Evolutionary conservation across 2,888 invertebrate species (phyloP), one percentile per base, ranked within the genome.

Genomic region (Coremacera marginata): DNA sequence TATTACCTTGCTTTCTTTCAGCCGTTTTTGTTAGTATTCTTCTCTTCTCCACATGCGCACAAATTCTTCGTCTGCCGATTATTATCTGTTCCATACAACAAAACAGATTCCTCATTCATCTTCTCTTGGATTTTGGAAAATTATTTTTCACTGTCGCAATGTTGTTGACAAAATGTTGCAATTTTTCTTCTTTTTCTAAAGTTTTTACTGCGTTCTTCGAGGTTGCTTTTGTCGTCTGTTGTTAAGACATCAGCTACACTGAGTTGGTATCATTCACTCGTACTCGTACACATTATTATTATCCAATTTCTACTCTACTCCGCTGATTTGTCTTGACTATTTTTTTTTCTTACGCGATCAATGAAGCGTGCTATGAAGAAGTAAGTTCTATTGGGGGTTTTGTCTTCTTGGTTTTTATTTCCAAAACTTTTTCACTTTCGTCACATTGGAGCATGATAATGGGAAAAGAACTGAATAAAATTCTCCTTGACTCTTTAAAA

Each of bases 91-190:
- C 44, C 11, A 44, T 11, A 44, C 44, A 44, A 44, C 11, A 44
- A 14, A 11, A 44, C 44, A 44, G 44, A 44, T 44, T 44, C 44
- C 44, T 14, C 8, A 5, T 11, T 75, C 19, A 57, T 68, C 27
- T 37, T 57, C 51, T 27, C n/a, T n/a, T 22, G 19, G 22, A 25
- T 49, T 60, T 44, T 37, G 16, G n/a, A 16, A 72, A 62, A 60
- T 34, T 14, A 62, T 68, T 44, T 49, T 25, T 70, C 44, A 19
- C 51, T 19, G 71, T 37, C 57, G n/a, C 37, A 57, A 44, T 62
- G 49, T 62, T 60, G 70, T 76, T 76, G 76, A 70, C 70, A 76
- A 76, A 76, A 76, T 76, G 70, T 70, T 70, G 76, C 63, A 51
- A 70, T 63, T 76, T 70, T 55, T 57, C 22, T 27, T 51, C 19